phyloP scores from a whole-genome alignment of 2,113 vertebrate species.

The Pelobates fuscus region DNA sequence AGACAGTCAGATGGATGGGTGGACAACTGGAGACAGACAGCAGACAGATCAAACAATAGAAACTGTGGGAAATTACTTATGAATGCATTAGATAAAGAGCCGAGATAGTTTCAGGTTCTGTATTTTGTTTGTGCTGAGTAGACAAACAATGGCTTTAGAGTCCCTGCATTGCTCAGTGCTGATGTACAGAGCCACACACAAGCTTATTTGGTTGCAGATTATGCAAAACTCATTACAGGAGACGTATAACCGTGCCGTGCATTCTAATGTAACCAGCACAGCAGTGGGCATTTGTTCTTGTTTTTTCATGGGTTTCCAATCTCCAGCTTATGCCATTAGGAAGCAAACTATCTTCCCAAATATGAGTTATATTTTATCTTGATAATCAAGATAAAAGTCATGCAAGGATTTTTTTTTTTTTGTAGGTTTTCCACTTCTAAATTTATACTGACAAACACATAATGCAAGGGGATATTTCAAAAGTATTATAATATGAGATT shows the following conservation, averaged over 20 bases:
- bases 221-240: constrained; percentile 62
- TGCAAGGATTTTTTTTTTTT: no score
- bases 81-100: no score
- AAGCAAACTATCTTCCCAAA: constrained; percentile 51
- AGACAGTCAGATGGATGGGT: no score
- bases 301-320: constrained; percentile 19
- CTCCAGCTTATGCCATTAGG: constrained; percentile 54
- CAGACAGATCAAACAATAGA: no score
- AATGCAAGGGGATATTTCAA: no score
- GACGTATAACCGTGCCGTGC: constrained; percentile 50
- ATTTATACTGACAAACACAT: no score
- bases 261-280: constrained; percentile 56
- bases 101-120: no score
- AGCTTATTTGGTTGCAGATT: constrained; percentile 59
- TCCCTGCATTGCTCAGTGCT: background rate
- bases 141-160: background rate
- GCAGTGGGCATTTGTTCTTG: constrained; percentile 55
- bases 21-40: no score
- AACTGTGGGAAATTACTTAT: no score
- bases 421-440: no score
- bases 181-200: constrained; percentile 54
- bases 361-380: constrained; percentile 1
- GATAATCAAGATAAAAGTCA: no score
- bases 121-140: background rate
- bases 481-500: no score